A percentile compares a stretch with the other conserved stretches of the same genome.
These are phyloP conservation scores for Ramazzottius varieornatus DNA, from an alignment of 2,888 invertebrate species.

Conservation along the genomic window DNA sequence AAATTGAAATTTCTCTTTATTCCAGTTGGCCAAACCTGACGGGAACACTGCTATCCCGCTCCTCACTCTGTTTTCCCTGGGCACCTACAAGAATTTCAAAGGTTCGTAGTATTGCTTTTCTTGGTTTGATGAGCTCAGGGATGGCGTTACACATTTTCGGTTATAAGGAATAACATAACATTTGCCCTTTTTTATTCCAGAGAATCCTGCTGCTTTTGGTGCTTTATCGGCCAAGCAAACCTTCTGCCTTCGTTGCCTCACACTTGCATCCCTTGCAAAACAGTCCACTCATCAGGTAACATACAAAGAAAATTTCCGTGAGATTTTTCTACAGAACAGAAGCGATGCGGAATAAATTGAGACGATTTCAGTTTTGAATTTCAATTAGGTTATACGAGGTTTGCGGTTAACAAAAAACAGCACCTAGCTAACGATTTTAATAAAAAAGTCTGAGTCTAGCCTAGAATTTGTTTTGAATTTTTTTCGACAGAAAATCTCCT, in stretches of 20 bases:
- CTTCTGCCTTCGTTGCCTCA: background rate
- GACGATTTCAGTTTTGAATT: no score
- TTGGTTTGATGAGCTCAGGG: background rate
- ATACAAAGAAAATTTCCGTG: background rate
- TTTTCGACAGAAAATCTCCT: background rate
- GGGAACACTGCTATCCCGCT: background rate
- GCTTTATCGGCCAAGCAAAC: background rate
- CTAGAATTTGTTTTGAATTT: no score
- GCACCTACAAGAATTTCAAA: background rate
- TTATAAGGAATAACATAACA: background rate
- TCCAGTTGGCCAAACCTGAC: background rate
- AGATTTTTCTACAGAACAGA: background rate
- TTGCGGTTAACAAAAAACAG: no score
- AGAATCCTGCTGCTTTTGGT: background rate
- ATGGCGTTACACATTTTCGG: background rate
- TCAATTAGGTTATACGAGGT: no score
- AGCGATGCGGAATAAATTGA: no score
- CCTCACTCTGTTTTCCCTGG: background rate
- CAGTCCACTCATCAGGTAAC: background rate
- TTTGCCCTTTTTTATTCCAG: background rate
- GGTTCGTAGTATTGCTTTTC: no score
- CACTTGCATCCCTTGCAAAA: background rate
- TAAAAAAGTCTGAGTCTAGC: no score
- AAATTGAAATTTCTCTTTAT: background rate
- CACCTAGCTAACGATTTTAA: no score